Evolutionary conservation across 2,888 invertebrate genomes (phyloP), one percentile per base, ranked within the genome.

Genomic region (Pristionchus japonicus): DNA sequence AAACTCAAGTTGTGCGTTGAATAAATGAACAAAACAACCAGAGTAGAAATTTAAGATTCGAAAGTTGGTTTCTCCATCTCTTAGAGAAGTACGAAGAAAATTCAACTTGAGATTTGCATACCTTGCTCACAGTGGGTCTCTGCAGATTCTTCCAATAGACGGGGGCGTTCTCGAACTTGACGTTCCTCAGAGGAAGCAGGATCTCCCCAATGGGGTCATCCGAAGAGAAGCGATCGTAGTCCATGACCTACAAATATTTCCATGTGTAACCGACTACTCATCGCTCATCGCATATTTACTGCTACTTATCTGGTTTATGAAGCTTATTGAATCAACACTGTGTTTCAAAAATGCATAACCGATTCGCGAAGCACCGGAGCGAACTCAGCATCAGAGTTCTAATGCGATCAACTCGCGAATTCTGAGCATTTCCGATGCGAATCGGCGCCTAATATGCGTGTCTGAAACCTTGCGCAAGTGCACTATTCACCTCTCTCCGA

Each of bases 191-290:
- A 4, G 94, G 94, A 23, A 94, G 89, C 17, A 94, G 88, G 82
- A 94, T 92, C 89, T 94, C 93, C n/a, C 94, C 94, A 74, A 94
- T 94, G 27, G 93, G 93, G 74, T 94, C 93, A 88, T 94, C 94
- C 0, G 92, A 91, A 3, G 92, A 92, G 90, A 94, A 94, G 11
- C 94, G 90, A 88, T 94, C 94, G 88, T 93, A 93, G 89, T 94
- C 94, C 93, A 94, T 92, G 49, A 94, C 92, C 85, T 92, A 89
- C 61, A 40, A 85, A 27, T 43, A 34, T 20, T 4, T 70, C 34
- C n/a, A n/a, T n/a, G n/a, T n/a, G n/a, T n/a, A n/a, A n/a, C n/a
- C n/a, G n/a, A n/a, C n/a, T 34, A 3, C 23, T 23, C 3, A 34
- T 31, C 17, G 70, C 37, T 70, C 11, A 70, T 13, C 70, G 34